These are phyloP conservation scores for Micrasema minimum DNA, from an alignment of 1,140 invertebrate species.

Conservation along the genomic window DNA sequence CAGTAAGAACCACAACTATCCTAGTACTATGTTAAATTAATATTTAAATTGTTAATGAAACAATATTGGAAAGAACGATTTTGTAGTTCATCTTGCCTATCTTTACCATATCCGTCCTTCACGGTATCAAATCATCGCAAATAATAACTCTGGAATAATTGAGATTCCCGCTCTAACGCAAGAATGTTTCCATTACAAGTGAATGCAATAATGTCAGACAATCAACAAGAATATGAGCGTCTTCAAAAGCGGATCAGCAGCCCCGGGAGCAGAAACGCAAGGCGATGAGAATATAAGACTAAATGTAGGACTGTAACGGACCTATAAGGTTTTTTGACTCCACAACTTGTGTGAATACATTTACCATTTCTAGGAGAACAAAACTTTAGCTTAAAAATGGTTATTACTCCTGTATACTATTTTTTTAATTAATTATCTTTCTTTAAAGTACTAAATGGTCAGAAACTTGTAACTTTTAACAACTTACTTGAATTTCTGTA, in stretches of 20 bases:
- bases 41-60: too few species aligned
- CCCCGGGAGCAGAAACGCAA: slow-evolving; percentile 44
- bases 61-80: too few species aligned
- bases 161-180: too few species aligned
- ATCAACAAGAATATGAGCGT: slow-evolving; percentile 42
- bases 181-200: not conserved
- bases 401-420: too few species aligned
- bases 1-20: too few species aligned
- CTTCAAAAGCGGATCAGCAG: slow-evolving; percentile 43
- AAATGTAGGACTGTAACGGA: not conserved
- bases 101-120: too few species aligned
- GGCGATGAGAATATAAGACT: slow-evolving; percentile 34
- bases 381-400: slow-evolving; percentile 3
- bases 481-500: too few species aligned
- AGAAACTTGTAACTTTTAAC: slow-evolving; percentile 28
- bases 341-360: slow-evolving; percentile 14
- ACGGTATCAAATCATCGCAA: too few species aligned
- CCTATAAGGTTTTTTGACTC: slow-evolving; percentile 1
- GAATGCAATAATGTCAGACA: slow-evolving; percentile 23
- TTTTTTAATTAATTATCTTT: not conserved
- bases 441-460: slow-evolving; percentile 16
- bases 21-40: too few species aligned
- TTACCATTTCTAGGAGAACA: not conserved
- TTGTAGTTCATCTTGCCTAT: too few species aligned
- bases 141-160: too few species aligned